Evolutionary conservation across 2,113 vertebrate species (phyloP), one percentile per base, ranked within the genome.

Genomic region (Pachyramphus minor): DNA sequence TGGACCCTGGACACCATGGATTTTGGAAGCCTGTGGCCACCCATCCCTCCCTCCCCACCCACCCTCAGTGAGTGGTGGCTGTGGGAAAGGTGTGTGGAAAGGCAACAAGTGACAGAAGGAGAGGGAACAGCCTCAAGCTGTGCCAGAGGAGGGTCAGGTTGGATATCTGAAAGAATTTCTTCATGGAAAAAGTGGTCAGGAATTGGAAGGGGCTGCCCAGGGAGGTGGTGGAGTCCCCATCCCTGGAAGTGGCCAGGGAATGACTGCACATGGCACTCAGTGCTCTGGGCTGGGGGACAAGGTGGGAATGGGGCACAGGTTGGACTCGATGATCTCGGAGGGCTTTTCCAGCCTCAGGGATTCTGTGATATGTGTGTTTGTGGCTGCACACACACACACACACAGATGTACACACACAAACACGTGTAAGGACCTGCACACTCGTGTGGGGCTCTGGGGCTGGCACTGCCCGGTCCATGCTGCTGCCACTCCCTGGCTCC

Each of bases 1-100:
- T 18, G 52, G 27, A 2, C 28, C 5, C 31, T 0, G 3, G 28
- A 18, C 45, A 31, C 60, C 0, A 0, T 0, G 2, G 72, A 7
- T 31, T 67, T 88, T 44, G 63, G 35, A 25, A 66, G 14, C 15
- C 49, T 22, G 30, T 9, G 37, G 28, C 6, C 44, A 59, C 52
- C 15, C 68, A 14, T 4, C 45, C 60, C 60, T 74, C 37, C 77
- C 37, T 81, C 60, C 68, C 37, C 68, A 59, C 44, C 66, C 44
- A 28, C 27, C 37, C 27, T 20, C 60, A 2, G 41, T 41, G 7
- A 31, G 66, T 1, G 14, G 17, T 12, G 49, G 8, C 13, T 30
- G 42, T 2, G 50, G 68, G 76, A 58, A 37, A 62, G 37, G 59
- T 20, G 25, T 62, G 60, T 28, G 27, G 39, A 50, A 37, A 15